Base-by-base conservation (phyloP, 2,888 invertebrate species). In the Sphinx pinastri region DNA sequence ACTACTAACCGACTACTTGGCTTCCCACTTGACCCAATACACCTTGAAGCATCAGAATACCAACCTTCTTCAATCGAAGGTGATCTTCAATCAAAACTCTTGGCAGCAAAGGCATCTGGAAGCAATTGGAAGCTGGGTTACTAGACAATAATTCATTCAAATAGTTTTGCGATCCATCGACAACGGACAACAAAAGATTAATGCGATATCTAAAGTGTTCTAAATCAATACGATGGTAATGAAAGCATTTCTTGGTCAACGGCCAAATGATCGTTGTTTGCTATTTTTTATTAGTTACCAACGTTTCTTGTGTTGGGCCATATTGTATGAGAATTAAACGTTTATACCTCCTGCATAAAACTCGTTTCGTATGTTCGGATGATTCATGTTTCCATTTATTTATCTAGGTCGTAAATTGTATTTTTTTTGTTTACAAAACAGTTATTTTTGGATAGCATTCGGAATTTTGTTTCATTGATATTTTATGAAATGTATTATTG, bases 211-310 rank as follows among this genome's bases (percentile, higher is more conserved):
- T 8, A 57, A 49, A 49, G 49, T 63, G 49, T 19, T 63, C 49
- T 49, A 19, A 63, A 63, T 49, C 63, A 49, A 63, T 49, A 63
- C 63, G 7, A 13, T 12, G 13, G 12, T 63, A 49, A 63, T 49
- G 49, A 63, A 60, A 63, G 10, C 12, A 47, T 16, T 16, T 63
- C 19, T 63, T 63, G 63, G 63, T 63, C 49, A 47, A 16, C 7
- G 7, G 63, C 63, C 63, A 63, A 63, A 63, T 19, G 63, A 49
- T 49, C 47, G 47, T 19, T 49, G 49, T 49, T 60, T 60, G 19
- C 19, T 12, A 49, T 49, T 55, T 55, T n/a, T 55, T 19, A 19
- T 63, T 49, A 49, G 6, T 63, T n/a, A 16, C 47, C 12, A 60
- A 47, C 10, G 13, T 47, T 47, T 47, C 47, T 60, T 49, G 60